phyloP scores from a whole-genome alignment of 2,797 vertebrate genomes.

The Margarornis squamiger region DNA sequence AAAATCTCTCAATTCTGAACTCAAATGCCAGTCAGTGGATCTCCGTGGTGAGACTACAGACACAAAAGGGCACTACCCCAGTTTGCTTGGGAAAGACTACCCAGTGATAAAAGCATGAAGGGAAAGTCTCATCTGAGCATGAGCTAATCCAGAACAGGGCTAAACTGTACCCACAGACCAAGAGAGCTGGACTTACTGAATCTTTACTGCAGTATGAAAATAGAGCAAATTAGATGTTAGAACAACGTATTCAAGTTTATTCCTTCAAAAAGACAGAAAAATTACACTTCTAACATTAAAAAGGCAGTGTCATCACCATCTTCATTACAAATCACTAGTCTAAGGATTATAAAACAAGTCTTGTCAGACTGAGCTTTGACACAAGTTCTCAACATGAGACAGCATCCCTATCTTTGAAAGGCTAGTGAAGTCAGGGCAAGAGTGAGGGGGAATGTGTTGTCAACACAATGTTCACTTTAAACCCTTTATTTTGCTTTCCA shows the following conservation, averaged over 20 bases:
- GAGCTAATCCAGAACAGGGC: neutral
- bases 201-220: neutral
- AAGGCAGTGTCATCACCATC: neutral
- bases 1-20: neutral
- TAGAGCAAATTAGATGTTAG: neutral
- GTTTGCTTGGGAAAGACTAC: neutral
- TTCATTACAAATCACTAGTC: neutral
- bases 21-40: neutral
- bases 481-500: neutral
- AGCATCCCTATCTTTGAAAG: neutral
- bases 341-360: neutral
- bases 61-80: neutral
- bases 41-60: neutral
- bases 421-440: neutral
- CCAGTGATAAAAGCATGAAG: neutral
- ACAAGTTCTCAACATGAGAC: neutral
- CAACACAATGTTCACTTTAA: neutral
- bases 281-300: neutral
- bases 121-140: neutral
- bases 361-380: neutral
- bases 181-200: neutral
- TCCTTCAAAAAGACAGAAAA: neutral
- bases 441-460: neutral
- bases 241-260: neutral
- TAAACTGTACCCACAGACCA: neutral